These are phyloP conservation scores for Pseudobourletiella spinata DNA, from an alignment of 1,140 invertebrate genomes.

Conservation along the genomic window DNA sequence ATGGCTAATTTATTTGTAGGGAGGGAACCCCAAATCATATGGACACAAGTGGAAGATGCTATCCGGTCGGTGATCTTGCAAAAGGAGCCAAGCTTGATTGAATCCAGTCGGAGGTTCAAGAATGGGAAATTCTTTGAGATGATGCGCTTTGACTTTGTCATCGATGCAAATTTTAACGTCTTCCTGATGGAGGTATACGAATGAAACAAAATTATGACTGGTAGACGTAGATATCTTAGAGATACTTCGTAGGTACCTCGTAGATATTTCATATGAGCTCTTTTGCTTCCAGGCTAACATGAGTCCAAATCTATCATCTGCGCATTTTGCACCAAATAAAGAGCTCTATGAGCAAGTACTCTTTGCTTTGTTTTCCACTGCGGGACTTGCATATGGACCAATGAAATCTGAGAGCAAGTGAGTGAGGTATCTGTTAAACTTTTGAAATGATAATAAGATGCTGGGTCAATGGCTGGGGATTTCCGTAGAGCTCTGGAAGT, in stretches of 20 bases:
- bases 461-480: too few relatives aligned
- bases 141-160: constrained; percentile 84
- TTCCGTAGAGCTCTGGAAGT: not conserved
- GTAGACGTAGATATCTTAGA: not conserved
- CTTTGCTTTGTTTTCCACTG: constrained; percentile 70
- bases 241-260: not conserved
- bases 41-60: constrained; percentile 69
- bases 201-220: not conserved
- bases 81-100: constrained; percentile 57
- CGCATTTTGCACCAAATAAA: constrained; percentile 79
- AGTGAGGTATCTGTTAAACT: too few relatives aligned
- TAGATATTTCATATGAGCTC: not conserved
- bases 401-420: constrained; percentile 19
- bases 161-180: constrained; percentile 80
- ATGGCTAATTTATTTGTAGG: constrained; percentile 44
- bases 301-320: constrained; percentile 92
- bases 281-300: constrained; percentile 68
- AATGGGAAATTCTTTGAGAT: constrained; percentile 82
- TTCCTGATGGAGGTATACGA: constrained; percentile 68
- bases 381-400: constrained; percentile 59
- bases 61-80: constrained; percentile 61
- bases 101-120: constrained; percentile 43
- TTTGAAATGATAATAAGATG: too few relatives aligned
- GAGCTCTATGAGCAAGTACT: constrained; percentile 87
- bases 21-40: constrained; percentile 63